phyloP scores from a whole-genome alignment of 2,797 vertebrate species.

The Mycteria americana region DNA sequence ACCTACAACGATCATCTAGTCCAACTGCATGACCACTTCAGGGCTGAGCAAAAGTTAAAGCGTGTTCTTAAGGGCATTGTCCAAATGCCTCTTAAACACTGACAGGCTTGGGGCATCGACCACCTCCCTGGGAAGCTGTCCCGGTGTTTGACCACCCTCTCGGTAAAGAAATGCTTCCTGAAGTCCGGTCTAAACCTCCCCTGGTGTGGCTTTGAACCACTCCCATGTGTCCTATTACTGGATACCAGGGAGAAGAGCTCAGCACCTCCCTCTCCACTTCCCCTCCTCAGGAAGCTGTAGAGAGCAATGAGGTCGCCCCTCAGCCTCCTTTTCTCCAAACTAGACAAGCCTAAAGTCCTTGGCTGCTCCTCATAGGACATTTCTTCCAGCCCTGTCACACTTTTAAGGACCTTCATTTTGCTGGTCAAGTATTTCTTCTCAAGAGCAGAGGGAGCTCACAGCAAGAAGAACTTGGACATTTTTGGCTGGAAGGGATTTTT shows the following conservation, averaged over 20 bases:
- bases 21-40: neutral
- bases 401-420: neutral
- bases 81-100: neutral
- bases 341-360: neutral
- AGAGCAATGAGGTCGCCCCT: neutral
- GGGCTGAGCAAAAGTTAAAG: neutral
- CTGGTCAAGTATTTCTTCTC: neutral
- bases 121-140: neutral
- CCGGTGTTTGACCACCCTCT: too few species aligned
- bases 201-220: neutral
- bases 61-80: neutral
- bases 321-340: neutral
- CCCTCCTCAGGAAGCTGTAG: neutral
- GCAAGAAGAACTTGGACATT: neutral
- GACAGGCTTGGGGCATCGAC: neutral
- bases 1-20: neutral
- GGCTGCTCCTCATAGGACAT: neutral
- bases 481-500: neutral
- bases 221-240: rapidly evolving
- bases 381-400: neutral
- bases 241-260: neutral
- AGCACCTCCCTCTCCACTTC: neutral
- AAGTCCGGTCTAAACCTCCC: neutral
- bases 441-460: neutral
- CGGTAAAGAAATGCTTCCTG: neutral